phyloP scores from a whole-genome alignment of 2,888 invertebrate genomes.

The Drosophila diplacantha region DNA sequence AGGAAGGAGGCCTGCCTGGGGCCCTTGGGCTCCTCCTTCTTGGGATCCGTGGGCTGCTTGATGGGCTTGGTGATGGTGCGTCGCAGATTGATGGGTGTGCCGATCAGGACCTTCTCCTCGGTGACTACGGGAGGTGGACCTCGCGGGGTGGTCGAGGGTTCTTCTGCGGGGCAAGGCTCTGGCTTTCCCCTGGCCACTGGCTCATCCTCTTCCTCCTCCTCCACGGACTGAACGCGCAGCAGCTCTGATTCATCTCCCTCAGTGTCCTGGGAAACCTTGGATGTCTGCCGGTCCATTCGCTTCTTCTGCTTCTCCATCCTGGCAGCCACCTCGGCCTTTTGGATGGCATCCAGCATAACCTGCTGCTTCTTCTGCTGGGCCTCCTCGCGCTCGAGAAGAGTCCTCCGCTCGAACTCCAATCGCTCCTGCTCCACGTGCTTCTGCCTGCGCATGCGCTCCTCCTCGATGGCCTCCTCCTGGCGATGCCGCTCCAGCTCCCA shows the following conservation, averaged over 20 bases:
- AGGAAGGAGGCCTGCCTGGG: conserved; percentile 11
- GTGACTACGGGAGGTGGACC: conserved; percentile 37
- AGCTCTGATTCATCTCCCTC: conserved; percentile 44
- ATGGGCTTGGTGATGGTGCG: conserved; percentile 73
- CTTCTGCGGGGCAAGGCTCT: background rate
- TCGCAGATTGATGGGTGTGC: conserved; percentile 76
- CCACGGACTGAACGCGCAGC: conserved; percentile 54
- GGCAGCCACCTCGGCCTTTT: conserved; percentile 86
- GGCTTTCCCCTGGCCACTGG: background rate
- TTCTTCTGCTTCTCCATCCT: conserved; percentile 82
- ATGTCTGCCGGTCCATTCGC: conserved; percentile 65
- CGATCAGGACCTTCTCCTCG: conserved; percentile 76
- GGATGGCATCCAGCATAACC: conserved; percentile 86
- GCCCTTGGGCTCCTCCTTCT: conserved; percentile 6
- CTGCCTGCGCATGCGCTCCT: conserved; percentile 86
- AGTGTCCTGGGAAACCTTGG: conserved; percentile 39
- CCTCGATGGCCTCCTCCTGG: conserved; percentile 89
- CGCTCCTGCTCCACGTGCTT: conserved; percentile 84
- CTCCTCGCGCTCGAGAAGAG: conserved; percentile 83
- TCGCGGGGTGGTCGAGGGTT: conserved; percentile 54
- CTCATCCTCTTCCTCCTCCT: conserved; percentile 14
- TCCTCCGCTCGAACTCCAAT: conserved; percentile 85
- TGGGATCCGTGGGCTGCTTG: conserved; percentile 30
- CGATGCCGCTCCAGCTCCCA: conserved; percentile 86
- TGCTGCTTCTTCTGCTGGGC: conserved; percentile 86